Base-by-base conservation (phyloP, 2,888 invertebrate species). In the Trissolcus brochymenae region DNA sequence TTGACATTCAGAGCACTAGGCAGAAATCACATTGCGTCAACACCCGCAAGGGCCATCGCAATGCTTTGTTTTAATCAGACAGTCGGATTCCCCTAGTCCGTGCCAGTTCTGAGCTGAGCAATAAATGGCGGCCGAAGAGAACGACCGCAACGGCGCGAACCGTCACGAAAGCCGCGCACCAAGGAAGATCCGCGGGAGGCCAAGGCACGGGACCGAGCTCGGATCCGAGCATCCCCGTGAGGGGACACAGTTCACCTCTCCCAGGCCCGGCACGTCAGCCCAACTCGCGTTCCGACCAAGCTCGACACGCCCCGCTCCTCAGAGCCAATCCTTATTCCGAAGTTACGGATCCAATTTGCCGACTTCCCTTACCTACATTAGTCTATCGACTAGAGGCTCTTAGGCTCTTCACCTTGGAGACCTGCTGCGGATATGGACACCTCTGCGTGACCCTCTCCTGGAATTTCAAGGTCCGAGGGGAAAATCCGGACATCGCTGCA, bases 251-350 rank as follows among this genome's bases (percentile, higher is more conserved):
- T 21, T 1, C 21, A 81, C 81, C 77, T 81, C 78, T 76, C 80
- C 80, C 80, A 81, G 74, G 78, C 74, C 78, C 79, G 79, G 76
- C 79, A 76, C 76, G 79, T 79, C 73, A 71, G 76, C 73, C 79
- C 21, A 25, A 81, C 81, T 81, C 83, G 77, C 89, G 89, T 90
- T 89, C 89, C 89, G 88, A 90, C 90, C 90, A 90, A 91, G 91
- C 91, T 91, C 91, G 90, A 90, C 90, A n/a, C 90, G 90, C 90
- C 92, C 91, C 91, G 90, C 91, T 91, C 92, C 92, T 92, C 92
- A 93, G 92, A 93, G 92, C 92, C 93, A 93, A 93, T 93, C 92
- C 92, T 93, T 93, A 90, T 93, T 91, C 92, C 92, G 91, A 92
- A 91, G 91, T 91, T 91, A 91, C 91, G 90, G 91, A 91, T 92